Evolutionary conservation across 1,140 invertebrate genomes (phyloP).

Genomic region (Polyergus mexicanus): DNA sequence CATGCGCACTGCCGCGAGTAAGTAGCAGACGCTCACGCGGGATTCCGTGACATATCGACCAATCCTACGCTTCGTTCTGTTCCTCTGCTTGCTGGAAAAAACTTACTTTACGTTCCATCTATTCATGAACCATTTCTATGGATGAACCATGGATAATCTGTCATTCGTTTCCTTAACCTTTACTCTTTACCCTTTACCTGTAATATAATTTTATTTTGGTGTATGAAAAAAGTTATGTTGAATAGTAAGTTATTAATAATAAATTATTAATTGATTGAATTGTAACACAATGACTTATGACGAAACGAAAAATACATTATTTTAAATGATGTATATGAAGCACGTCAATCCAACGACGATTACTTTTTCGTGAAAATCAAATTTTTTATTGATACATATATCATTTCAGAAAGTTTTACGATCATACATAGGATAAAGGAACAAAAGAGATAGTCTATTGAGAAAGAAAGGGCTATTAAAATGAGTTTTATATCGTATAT

Average conservation of each 20-base stretch:
- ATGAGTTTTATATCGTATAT: background rate
- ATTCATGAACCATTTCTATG: too few species aligned
- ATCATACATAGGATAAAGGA: background rate
- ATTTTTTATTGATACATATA: background rate
- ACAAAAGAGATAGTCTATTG: background rate
- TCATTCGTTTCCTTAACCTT: background rate
- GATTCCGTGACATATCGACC: too few species aligned
- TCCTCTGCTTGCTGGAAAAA: too few species aligned
- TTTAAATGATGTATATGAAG: background rate
- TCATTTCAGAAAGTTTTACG: slow-evolving; percentile 10
- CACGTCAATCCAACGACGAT: background rate
- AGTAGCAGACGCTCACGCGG: too few species aligned
- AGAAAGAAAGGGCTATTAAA: background rate
- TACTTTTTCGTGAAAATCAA: background rate
- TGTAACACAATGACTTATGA: background rate
- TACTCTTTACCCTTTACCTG: background rate
- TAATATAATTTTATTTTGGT: too few species aligned
- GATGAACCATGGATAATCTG: background rate
- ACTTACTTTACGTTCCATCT: too few species aligned
- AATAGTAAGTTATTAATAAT: slow-evolving; percentile 16
- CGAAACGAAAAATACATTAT: background rate
- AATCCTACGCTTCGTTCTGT: too few species aligned
- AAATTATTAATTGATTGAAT: background rate
- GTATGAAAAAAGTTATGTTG: background rate
- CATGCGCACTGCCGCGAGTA: too few species aligned